These are phyloP conservation scores for Pangasianodon hypophthalmus DNA, from an alignment of 2,113 vertebrate genomes.

Conservation along the genomic window DNA sequence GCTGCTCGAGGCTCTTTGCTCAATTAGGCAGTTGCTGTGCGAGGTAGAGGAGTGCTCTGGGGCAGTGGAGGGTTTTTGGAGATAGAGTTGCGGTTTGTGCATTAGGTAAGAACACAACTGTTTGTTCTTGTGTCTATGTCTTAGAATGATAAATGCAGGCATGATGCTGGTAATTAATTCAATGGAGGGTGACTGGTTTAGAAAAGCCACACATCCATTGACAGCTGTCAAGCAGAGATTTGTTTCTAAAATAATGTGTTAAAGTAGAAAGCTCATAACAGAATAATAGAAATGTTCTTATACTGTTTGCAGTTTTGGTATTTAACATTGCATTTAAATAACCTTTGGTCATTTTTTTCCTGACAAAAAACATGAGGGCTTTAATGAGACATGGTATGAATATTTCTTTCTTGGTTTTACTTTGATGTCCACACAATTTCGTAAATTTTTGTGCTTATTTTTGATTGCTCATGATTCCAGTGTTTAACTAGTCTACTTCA, in stretches of 20 bases:
- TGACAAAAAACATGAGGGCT: neutral
- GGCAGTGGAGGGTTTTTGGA: slow-evolving; percentile 21
- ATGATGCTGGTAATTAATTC: neutral
- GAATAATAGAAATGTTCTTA: neutral
- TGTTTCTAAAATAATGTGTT: neutral
- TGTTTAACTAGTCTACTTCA: neutral
- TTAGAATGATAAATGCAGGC: neutral
- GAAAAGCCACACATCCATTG: neutral
- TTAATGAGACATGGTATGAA: neutral
- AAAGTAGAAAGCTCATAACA: neutral
- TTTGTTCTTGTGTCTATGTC: slow-evolving; percentile 36
- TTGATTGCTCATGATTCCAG: neutral
- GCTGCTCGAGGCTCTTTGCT: slow-evolving; percentile 49
- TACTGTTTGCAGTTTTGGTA: neutral
- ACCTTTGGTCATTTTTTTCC: neutral
- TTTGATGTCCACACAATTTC: neutral
- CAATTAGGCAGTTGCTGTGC: slow-evolving; percentile 59
- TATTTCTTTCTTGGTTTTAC: neutral
- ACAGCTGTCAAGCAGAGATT: neutral
- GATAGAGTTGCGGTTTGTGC: slow-evolving; percentile 13
- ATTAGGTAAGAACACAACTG: slow-evolving; percentile 68
- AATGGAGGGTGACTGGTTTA: neutral
- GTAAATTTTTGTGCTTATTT: neutral
- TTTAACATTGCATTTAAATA: slow-evolving; percentile 1
- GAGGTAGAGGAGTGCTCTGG: slow-evolving; percentile 34